Conservation (phyloP, 2,888 invertebrate genomes). For the Enchytraeus crypticus region DNA sequence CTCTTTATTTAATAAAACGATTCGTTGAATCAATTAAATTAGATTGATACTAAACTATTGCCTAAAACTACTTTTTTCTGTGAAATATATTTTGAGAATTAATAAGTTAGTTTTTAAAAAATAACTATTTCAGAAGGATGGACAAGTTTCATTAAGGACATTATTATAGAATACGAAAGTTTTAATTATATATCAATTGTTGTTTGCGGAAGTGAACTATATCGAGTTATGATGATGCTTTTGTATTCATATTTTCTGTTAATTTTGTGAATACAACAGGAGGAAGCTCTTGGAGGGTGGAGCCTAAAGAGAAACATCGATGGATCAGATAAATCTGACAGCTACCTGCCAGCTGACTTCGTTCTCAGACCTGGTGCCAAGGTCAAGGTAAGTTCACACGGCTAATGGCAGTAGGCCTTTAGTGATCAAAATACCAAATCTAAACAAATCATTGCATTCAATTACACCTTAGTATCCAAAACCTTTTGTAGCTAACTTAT, state of each 20-base stretch:
- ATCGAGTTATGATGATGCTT: not conserved
- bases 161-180: not conserved
- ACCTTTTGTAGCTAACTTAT: too few relatives aligned
- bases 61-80: not conserved
- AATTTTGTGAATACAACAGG: slow-evolving; percentile 14
- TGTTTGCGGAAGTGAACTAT: too few relatives aligned
- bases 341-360: slow-evolving; percentile 9
- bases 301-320: slow-evolving; percentile 15
- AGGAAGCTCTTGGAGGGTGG: slow-evolving; percentile 18
- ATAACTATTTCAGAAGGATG: not conserved
- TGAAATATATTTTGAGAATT: not conserved
- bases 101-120: not conserved
- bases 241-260: not conserved
- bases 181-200: too few relatives aligned
- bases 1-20: too few relatives aligned
- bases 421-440: too few relatives aligned
- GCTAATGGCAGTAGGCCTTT: not conserved
- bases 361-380: slow-evolving; percentile 13
- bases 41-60: not conserved
- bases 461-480: too few relatives aligned
- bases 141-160: too few relatives aligned
- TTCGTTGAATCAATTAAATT: not conserved
- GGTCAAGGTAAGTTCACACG: slow-evolving; percentile 12
- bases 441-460: too few relatives aligned
- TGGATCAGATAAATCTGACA: slow-evolving; percentile 6